Conservation (phyloP, 2,797 vertebrate species). For the Simalia tracyae region DNA sequence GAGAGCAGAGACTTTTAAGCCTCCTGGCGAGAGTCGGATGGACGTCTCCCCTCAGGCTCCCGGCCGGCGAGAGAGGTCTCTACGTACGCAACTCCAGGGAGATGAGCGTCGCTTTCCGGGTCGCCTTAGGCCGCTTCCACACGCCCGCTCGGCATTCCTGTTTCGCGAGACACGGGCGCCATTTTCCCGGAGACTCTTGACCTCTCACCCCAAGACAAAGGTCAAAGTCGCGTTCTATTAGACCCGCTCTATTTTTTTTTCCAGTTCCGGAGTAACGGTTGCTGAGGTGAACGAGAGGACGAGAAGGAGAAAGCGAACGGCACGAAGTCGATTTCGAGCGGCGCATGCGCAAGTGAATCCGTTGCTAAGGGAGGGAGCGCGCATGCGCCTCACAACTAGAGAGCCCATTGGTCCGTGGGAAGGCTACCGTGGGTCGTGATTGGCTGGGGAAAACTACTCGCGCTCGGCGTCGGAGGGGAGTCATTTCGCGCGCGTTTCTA, state of each 20-base stretch:
- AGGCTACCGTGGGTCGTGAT: not conserved
- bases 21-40: too few relatives aligned
- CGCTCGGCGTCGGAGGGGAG: not conserved
- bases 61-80: not conserved
- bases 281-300: too few relatives aligned
- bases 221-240: not conserved
- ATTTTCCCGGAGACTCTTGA: constrained; percentile 77
- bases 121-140: not conserved
- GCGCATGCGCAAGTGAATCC: not conserved
- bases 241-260: rapidly evolving
- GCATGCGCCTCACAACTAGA: not conserved
- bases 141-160: not conserved
- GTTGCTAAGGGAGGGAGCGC: not conserved
- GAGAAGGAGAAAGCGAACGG: not conserved
- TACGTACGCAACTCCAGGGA: too few relatives aligned
- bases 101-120: not conserved
- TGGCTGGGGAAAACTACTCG: not conserved
- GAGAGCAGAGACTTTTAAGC: not conserved
- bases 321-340: too few relatives aligned
- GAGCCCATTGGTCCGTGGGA: not conserved
- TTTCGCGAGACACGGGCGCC: constrained; percentile 48
- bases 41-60: not conserved
- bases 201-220: constrained; percentile 61
- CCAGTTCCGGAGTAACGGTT: rapidly evolving
- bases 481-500: not conserved